Evolutionary conservation across 2,888 invertebrate species (phyloP), one percentile per base, ranked within the genome.

Genomic region (Caradrina clavipalpis): DNA sequence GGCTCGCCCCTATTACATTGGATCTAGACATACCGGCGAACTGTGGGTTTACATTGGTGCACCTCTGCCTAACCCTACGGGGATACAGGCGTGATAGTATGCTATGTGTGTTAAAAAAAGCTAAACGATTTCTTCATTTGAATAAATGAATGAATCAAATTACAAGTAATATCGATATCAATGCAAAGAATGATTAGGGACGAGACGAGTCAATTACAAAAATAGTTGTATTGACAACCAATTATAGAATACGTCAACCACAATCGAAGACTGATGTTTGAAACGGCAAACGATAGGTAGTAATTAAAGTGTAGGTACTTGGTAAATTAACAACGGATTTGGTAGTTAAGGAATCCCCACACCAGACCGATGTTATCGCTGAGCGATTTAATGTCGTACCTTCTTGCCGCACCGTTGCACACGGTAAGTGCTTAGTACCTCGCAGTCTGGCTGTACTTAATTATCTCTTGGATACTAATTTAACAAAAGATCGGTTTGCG

Each of bases 171-270:
- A 53, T 51, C 21, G 35, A 67, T 58, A 39, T n/a, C 45, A 35
- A 45, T 58, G 19, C 11, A n/a, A 10, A 55, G 13, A 50, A 5
- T 21, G 0, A 39, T 70, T 26, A 42, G n/a, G 0, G 4, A 39
- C 0, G 39, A 45, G 42, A 50, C 15, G 47, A 62, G 51, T 55
- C 22, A 59, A 76, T 76, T 31, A 62, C 11, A 49, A 54, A 26
- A 3, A 11, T 35, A 22, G 19, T 50, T 22, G 2, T 51, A 22
- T 54, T 61, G 58, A 53, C 42, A 76, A 42, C 31, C 53, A 51
- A 55, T 39, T 49, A 47, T 19, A 53, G 1, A 31, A 68, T n/a
- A 39, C n/a, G 13, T 49, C 7, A 13, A 59, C 51, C 11, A 6
- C 15, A 42, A 65, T 62, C 58, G 10, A 45, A 8, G 60, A n/a